phyloP scores from a whole-genome alignment of 2,888 invertebrate species.

The Drosophila neutralis region DNA sequence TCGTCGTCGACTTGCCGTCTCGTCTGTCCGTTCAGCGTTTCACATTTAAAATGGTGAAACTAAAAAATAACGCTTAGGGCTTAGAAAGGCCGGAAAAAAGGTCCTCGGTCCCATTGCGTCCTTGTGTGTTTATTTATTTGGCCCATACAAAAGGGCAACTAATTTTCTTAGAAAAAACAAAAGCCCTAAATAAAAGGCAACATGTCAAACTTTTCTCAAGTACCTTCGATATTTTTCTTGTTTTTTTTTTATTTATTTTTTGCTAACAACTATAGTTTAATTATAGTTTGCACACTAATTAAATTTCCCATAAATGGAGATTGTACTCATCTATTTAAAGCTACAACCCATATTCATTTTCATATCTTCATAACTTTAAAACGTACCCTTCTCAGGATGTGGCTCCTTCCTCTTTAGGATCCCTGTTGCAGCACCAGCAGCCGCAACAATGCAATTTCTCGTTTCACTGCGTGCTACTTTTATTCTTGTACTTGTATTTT shows the following conservation, averaged over 20 bases:
- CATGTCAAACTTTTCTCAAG: slow-evolving; percentile 28
- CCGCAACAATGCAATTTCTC: slow-evolving; percentile 57
- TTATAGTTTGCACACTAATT: slow-evolving; percentile 22
- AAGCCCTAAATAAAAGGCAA: slow-evolving; percentile 31
- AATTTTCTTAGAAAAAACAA: slow-evolving; percentile 58
- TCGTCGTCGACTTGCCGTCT: slow-evolving; percentile 41
- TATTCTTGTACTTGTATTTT: slow-evolving; percentile 33
- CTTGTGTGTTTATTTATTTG: slow-evolving; percentile 42
- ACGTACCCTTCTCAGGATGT: slow-evolving; percentile 33
- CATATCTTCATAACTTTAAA: slow-evolving; percentile 12
- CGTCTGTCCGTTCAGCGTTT: slow-evolving; percentile 34
- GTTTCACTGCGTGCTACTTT: slow-evolving; percentile 45
- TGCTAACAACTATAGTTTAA: slow-evolving; percentile 1
- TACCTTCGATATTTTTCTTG: slow-evolving; percentile 19
- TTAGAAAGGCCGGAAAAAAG: slow-evolving; percentile 45
- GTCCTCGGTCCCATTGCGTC: slow-evolving; percentile 39
- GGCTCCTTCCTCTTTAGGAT: slow-evolving; percentile 7
- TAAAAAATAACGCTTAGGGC: slow-evolving; percentile 54
- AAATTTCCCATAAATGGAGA: background rate
- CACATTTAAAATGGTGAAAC: slow-evolving; percentile 74
- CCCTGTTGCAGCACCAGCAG: slow-evolving; percentile 21
- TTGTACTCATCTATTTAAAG: slow-evolving; percentile 4
- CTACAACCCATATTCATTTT: slow-evolving; percentile 9
- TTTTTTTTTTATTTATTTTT: background rate
- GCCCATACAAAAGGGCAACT: slow-evolving; percentile 60